A percentile compares a stretch with the other conserved stretches of the same genome.
Conservation (phyloP, 2,797 vertebrate species). For the Betta splendens region DNA sequence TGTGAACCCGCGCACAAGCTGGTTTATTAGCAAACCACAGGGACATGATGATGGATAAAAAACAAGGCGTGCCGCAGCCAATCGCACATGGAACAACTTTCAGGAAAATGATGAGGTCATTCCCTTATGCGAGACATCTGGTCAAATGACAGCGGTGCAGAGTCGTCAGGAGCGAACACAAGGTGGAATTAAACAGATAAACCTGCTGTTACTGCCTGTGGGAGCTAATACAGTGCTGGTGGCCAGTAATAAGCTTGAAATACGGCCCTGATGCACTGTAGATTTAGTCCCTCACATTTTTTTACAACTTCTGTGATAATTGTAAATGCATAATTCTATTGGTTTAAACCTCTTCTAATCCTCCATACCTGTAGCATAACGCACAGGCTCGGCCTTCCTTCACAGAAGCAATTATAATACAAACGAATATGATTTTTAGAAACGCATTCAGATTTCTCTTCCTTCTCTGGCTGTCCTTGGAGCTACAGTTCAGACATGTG, state of each 20-base stretch:
- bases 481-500: conserved; percentile 34
- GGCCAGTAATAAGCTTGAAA: conserved; percentile 53
- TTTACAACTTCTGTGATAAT: conserved; percentile 14
- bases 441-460: not conserved
- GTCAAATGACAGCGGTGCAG: conserved; percentile 64
- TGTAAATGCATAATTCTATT: conserved; percentile 10
- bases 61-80: conserved; percentile 6
- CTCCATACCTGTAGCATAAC: not conserved
- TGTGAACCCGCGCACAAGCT: conserved; percentile 40
- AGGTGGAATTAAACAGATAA: conserved; percentile 78
- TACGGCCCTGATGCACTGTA: conserved; percentile 1
- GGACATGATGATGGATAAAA: conserved; percentile 66
- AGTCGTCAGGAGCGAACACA: conserved; percentile 70
- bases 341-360: conserved; percentile 33
- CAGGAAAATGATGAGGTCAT: conserved; percentile 31
- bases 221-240: conserved; percentile 23
- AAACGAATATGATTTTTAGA: not conserved
- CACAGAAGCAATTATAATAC: conserved; percentile 2
- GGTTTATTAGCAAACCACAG: conserved; percentile 54
- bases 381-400: conserved; percentile 1
- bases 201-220: conserved; percentile 50
- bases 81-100: conserved; percentile 30
- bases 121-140: conserved; percentile 40
- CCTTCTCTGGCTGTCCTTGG: conserved; percentile 5
- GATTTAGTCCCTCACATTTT: conserved; percentile 10